A percentile compares a stretch with the other conserved stretches of the same genome.
These are phyloP conservation scores for Blastomussa wellsi DNA, from an alignment of 92 coral and sea anemone species.

Conservation along the genomic window DNA sequence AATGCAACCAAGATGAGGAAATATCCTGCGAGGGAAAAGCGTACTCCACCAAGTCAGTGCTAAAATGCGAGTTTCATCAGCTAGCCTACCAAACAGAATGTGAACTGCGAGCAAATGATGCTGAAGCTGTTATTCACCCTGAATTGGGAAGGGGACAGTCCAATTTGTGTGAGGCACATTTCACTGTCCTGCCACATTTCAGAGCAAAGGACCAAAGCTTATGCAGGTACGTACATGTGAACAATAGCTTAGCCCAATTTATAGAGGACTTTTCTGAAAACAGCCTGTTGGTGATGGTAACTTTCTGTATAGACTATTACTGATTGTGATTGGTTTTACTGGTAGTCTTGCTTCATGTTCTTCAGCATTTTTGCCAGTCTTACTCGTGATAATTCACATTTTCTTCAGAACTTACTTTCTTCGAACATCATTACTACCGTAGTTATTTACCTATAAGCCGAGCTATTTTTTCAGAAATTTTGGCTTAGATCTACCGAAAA, in stretches of 20 bases:
- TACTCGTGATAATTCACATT: neutral
- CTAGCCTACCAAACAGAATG: slow-evolving; percentile 55
- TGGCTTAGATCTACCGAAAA: no score
- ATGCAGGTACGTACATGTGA: slow-evolving; percentile 33
- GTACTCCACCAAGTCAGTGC: slow-evolving; percentile 43
- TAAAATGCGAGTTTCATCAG: neutral
- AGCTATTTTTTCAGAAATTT: no score
- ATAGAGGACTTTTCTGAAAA: neutral
- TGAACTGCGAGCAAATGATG: slow-evolving; percentile 53
- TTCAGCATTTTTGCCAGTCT: no score
- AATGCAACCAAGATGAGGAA: slow-evolving; percentile 40
- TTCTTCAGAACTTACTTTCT: no score
- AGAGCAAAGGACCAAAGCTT: slow-evolving; percentile 54
- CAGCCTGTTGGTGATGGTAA: neutral
- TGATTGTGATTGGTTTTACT: no score
- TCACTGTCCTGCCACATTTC: slow-evolving; percentile 43
- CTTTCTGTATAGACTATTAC: neutral
- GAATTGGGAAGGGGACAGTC: slow-evolving; percentile 61
- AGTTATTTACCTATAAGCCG: no score
- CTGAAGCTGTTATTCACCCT: slow-evolving; percentile 50
- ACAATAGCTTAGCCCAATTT: neutral
- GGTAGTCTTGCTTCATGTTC: no score
- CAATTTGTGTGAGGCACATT: slow-evolving; percentile 56
- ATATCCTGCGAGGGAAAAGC: slow-evolving; percentile 25
- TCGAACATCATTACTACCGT: no score